A percentile compares a stretch with the other conserved stretches of the same genome.
Conservation (phyloP, 2,797 vertebrate genomes). For the Phataginus tetradactyla region DNA sequence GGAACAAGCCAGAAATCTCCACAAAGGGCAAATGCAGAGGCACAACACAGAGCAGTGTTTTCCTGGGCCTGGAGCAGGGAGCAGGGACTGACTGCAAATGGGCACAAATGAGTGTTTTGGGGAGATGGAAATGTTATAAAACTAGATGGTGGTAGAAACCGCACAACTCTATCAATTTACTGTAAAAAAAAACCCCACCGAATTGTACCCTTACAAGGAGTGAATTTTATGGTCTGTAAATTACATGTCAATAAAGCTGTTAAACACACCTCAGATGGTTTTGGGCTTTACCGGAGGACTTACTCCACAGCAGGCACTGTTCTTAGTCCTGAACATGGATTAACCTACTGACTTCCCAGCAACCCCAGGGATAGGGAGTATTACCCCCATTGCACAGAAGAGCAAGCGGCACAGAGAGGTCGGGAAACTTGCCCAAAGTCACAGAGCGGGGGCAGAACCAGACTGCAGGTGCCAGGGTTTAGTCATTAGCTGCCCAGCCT, state of each 20-base stretch:
- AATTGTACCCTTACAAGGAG: not conserved
- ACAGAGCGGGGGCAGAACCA: no score
- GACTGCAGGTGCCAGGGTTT: not conserved
- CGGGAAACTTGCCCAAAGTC: not conserved
- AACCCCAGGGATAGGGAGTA: not conserved
- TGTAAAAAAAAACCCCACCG: not conserved
- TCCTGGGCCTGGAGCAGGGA: not conserved
- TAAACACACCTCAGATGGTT: not conserved
- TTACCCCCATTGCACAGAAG: not conserved
- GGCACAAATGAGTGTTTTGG: not conserved
- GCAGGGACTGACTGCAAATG: not conserved
- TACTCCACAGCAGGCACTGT: not conserved
- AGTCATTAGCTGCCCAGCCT: not conserved
- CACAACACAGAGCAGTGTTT: not conserved
- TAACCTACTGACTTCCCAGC: not conserved
- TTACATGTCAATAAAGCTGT: not conserved
- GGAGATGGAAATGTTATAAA: not conserved
- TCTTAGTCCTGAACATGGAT: not conserved
- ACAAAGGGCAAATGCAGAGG: not conserved
- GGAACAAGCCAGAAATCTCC: not conserved
- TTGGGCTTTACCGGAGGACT: not conserved
- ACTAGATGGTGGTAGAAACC: not conserved
- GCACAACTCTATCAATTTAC: not conserved
- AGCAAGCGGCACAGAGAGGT: not conserved
- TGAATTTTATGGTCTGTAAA: constrained; percentile 1